Evolutionary conservation across 2,888 invertebrate genomes (phyloP), one percentile per base, ranked within the genome.

Genomic region (Drosophila mayaguana): DNA sequence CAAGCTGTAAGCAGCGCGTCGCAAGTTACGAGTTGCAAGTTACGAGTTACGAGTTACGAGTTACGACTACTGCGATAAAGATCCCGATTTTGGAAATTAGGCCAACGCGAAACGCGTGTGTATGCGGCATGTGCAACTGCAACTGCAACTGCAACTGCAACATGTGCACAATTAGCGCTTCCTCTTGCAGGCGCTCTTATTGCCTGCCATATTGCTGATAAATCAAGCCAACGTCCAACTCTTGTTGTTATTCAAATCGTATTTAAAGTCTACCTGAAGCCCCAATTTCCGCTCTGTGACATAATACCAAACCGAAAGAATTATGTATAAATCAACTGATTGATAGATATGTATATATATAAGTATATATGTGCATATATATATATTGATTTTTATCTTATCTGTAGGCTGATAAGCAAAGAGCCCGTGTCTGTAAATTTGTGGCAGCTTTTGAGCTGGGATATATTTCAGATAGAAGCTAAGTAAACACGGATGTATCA

Each of bases 161-260:
- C 83, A 86, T 83, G 85, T 88, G 84, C 89, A 78, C 90, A 89
- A 88, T 90, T 83, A 82, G 81, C 70, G 84, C 88, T 89, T 82
- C 88, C 78, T 86, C 77, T 62, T 36, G 54, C 64, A 46, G 53
- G 45, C 75, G 55, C 63, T 38, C 50, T 25, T n/a, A 11, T 32
- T 70, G 63, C 51, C 34, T 70, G 63, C 51, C 51, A 18, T 51
- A 43, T 22, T 22, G 59, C 42, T 63, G 67, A 63, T 79, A 80
- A 80, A 75, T 82, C 82, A 75, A 79, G 72, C 53, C 74, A 71
- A 71, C 63, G 56, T 28, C 34, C 9, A 2, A 32, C 25, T 42
- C 20, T 48, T 54, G 40, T 51, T 56, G 38, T 22, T 54, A 68
- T 64, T 56, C 56, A 70, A 70, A 79, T 79, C 66, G 71, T 64